Conservation (phyloP, 2,888 invertebrate species). For the Eugnorisma glareosa region DNA sequence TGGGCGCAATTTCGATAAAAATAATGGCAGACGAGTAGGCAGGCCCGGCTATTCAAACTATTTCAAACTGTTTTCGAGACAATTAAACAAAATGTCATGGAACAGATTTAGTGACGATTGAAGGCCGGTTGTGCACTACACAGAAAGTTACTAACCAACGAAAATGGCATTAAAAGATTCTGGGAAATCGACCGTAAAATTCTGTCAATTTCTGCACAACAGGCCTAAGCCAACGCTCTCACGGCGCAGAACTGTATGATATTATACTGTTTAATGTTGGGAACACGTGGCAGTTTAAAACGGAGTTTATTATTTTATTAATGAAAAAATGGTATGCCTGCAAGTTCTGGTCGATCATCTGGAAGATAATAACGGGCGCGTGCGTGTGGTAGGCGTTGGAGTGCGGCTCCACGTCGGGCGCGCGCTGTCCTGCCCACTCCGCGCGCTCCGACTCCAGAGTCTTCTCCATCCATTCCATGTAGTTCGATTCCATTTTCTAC, state of each 20-base stretch:
- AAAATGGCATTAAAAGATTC: background rate
- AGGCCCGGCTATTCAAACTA: background rate
- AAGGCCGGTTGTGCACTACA: background rate
- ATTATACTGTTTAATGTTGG: background rate
- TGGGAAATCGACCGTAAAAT: background rate
- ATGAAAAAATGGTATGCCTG: slow-evolving; percentile 84
- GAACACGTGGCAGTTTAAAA: background rate
- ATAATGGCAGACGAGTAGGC: background rate
- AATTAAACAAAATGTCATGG: background rate
- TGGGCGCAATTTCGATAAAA: background rate
- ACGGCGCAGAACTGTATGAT: too few relatives aligned
- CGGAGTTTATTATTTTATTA: background rate
- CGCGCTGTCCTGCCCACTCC: slow-evolving; percentile 96
- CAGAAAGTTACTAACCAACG: too few relatives aligned
- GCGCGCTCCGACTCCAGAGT: slow-evolving; percentile 97
- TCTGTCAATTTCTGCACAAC: background rate
- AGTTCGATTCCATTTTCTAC: slow-evolving; percentile 96
- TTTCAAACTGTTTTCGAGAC: background rate
- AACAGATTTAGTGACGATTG: background rate
- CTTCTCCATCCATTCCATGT: slow-evolving; percentile 98
- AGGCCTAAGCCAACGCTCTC: background rate
- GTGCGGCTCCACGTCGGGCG: slow-evolving; percentile 95
- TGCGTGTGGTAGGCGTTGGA: slow-evolving; percentile 97
- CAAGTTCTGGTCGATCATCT: slow-evolving; percentile 99
- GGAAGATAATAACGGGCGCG: slow-evolving; percentile 98